Evolutionary conservation across 2,888 invertebrate genomes (phyloP).

Genomic region (Agrotis clavis): DNA sequence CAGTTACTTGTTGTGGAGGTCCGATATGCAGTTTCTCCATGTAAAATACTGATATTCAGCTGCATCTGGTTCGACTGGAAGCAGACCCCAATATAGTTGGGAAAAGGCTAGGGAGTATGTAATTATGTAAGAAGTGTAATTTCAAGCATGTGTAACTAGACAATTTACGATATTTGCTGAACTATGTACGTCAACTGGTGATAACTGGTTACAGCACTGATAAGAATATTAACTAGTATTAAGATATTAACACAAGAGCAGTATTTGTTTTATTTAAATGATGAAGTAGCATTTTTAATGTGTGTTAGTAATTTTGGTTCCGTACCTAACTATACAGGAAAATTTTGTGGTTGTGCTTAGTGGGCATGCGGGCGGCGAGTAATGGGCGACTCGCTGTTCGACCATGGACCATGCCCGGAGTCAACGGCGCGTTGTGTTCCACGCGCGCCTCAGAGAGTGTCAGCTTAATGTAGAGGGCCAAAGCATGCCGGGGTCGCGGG

Average conservation of each 20-base stretch:
- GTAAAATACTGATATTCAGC: no score
- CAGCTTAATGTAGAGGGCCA: no score
- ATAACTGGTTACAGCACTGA: slow-evolving; percentile 37
- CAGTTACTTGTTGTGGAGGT: no score
- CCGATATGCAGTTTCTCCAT: no score
- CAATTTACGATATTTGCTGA: slow-evolving; percentile 24
- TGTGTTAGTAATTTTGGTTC: slow-evolving; percentile 6
- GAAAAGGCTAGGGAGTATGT: not conserved
- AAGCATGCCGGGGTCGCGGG: no score
- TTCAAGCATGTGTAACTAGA: not conserved
- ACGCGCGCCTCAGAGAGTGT: no score
- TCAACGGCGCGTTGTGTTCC: no score
- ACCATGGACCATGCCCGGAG: no score
- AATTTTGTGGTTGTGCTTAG: no score
- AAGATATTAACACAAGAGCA: slow-evolving; percentile 6
- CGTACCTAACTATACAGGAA: not conserved
- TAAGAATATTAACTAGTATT: slow-evolving; percentile 22
- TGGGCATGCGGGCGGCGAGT: no score
- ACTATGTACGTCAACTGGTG: slow-evolving; percentile 50
- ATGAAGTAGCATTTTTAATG: not conserved
- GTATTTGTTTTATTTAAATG: slow-evolving; percentile 3
- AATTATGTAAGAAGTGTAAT: not conserved
- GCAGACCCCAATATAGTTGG: not conserved
- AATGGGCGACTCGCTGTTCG: no score
- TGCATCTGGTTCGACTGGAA: not conserved